Percentiles rank a stretch among this genome's conserved stretches.
phyloP scores from a whole-genome alignment of 2,113 vertebrate genomes.

The Oryzias javanicus region DNA sequence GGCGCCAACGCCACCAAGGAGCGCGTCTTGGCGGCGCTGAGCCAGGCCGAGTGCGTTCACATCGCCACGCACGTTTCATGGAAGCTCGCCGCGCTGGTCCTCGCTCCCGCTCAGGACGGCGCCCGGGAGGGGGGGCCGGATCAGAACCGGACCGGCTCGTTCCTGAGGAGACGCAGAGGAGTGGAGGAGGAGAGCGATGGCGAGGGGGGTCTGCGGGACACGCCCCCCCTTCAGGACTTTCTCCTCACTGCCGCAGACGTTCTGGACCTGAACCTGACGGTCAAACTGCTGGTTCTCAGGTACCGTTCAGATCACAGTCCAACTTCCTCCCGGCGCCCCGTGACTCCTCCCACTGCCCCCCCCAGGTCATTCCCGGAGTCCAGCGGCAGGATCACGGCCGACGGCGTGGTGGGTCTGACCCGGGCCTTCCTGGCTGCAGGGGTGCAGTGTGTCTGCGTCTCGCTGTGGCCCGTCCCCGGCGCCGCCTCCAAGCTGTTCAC shows the following conservation, averaged over 20 bases:
- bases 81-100: slow-evolving; percentile 90
- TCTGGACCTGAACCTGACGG: slow-evolving; percentile 84
- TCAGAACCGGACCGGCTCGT: slow-evolving; percentile 61
- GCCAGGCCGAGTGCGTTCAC: slow-evolving; percentile 91
- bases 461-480: slow-evolving; percentile 87
- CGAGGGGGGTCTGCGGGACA: slow-evolving; percentile 86
- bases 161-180: slow-evolving; percentile 78
- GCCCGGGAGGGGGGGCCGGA: slow-evolving; percentile 7
- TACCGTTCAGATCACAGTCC: slow-evolving; percentile 10
- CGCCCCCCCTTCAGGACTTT: slow-evolving; percentile 89
- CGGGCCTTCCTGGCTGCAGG: slow-evolving; percentile 91
- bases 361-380: slow-evolving; percentile 86
- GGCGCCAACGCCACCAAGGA: slow-evolving; percentile 88
- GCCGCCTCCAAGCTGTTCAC: slow-evolving; percentile 92
- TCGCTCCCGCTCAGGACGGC: slow-evolving; percentile 81
- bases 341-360: neutral
- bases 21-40: slow-evolving; percentile 85
- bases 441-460: slow-evolving; percentile 89
- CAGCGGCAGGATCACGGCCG: slow-evolving; percentile 83
- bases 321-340: neutral
- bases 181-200: slow-evolving; percentile 85
- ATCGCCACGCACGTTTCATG: slow-evolving; percentile 95
- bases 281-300: slow-evolving; percentile 90
- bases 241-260: slow-evolving; percentile 93
- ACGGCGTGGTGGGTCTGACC: slow-evolving; percentile 89